Conservation (phyloP, 2,888 invertebrate genomes). For the Panopea generosa region DNA sequence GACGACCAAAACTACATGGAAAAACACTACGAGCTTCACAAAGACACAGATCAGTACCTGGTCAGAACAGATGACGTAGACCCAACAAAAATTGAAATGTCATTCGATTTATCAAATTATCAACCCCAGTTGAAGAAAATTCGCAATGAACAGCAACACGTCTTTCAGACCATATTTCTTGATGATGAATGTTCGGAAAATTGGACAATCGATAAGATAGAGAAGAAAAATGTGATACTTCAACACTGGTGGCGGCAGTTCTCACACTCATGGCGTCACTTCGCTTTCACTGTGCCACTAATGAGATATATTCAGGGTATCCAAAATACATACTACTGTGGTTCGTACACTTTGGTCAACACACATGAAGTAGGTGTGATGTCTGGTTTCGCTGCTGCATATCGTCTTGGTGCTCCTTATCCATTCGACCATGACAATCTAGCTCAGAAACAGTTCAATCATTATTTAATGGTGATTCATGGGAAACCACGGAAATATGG, state of each 20-base stretch:
- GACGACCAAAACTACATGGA: conserved; percentile 78
- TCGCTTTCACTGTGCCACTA: conserved; percentile 76
- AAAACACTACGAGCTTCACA: conserved; percentile 74
- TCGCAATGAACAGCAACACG: conserved; percentile 59
- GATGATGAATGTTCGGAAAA: conserved; percentile 66
- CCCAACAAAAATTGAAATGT: conserved; percentile 77
- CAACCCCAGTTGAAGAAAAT: conserved; percentile 73
- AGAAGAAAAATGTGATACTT: conserved; percentile 69
- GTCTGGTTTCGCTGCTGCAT: conserved; percentile 78
- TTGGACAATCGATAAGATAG: conserved; percentile 73
- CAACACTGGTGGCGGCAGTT: conserved; percentile 78
- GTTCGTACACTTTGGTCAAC: conserved; percentile 77
- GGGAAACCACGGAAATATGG: conserved; percentile 68
- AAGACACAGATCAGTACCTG: conserved; percentile 74
- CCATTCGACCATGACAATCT: conserved; percentile 74
- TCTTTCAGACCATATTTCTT: conserved; percentile 78
- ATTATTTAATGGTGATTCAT: conserved; percentile 73
- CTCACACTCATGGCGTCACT: conserved; percentile 78
- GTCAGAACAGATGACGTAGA: conserved; percentile 71
- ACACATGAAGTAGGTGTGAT: conserved; percentile 78
- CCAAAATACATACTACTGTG: conserved; percentile 73
- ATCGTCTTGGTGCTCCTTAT: conserved; percentile 74
- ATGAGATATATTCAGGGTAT: conserved; percentile 75
- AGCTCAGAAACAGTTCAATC: conserved; percentile 76
- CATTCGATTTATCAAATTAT: conserved; percentile 77